Percentiles rank a stretch among this genome's conserved stretches.
Conservation (phyloP, 2,797 vertebrate genomes). For the Sebastes oblongus region DNA sequence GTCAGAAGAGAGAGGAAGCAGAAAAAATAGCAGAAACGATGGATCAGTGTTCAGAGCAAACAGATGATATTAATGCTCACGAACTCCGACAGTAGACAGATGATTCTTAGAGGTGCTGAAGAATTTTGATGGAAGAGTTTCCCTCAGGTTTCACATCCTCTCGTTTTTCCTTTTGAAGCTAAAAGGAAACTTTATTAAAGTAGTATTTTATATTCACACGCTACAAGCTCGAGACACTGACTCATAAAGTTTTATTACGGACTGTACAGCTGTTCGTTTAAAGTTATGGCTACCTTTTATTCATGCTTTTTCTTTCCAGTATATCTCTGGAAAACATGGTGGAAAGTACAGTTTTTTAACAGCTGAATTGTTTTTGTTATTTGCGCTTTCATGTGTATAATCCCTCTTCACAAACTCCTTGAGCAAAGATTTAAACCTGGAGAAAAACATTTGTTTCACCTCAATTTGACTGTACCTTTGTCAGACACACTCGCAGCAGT, state of each 20-base stretch:
- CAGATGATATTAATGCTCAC: slow-evolving; percentile 4
- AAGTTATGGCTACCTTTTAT: background rate
- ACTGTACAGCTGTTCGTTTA: background rate
- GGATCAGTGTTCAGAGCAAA: background rate
- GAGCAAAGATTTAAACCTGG: background rate
- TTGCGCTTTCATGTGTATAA: background rate
- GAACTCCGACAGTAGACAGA: background rate
- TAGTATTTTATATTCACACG: background rate
- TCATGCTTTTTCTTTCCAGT: background rate
- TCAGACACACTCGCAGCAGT: background rate
- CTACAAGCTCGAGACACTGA: background rate
- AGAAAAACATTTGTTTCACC: background rate
- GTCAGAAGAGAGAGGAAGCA: slow-evolving; percentile 19
- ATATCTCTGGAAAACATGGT: background rate
- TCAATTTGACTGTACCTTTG: background rate
- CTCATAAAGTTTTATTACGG: background rate
- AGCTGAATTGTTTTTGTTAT: background rate
- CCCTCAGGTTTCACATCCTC: background rate
- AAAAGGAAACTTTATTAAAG: background rate
- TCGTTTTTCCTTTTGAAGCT: background rate
- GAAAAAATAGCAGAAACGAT: background rate
- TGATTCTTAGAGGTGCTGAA: background rate
- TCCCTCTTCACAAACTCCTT: background rate
- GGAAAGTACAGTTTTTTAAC: background rate
- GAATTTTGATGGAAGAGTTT: background rate